These are phyloP conservation scores for Hecatera dysodea DNA, from an alignment of 2,888 invertebrate genomes.

Conservation along the genomic window DNA sequence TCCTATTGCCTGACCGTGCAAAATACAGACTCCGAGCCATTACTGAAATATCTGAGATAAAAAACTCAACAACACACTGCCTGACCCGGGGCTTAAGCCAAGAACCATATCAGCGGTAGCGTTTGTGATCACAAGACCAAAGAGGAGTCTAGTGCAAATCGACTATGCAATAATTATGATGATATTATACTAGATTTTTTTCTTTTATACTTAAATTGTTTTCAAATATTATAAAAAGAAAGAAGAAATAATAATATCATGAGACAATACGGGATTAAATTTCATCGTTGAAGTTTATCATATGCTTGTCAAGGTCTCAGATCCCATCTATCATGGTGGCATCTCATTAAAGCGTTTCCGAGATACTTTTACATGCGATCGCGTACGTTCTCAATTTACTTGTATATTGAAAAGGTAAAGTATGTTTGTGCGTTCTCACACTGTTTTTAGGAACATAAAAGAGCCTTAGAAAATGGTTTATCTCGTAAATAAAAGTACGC, in stretches of 20 bases:
- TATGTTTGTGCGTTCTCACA: background rate
- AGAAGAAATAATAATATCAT: slow-evolving; percentile 6
- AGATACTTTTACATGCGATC: slow-evolving; percentile 19
- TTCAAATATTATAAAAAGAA: too few relatives aligned
- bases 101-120: too few relatives aligned
- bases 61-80: too few relatives aligned
- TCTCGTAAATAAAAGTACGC: background rate
- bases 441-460: slow-evolving; percentile 12
- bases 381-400: slow-evolving; percentile 1
- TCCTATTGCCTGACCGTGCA: too few relatives aligned
- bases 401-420: slow-evolving; percentile 12
- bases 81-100: too few relatives aligned
- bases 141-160: too few relatives aligned
- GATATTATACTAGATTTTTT: too few relatives aligned
- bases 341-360: slow-evolving; percentile 48
- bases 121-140: too few relatives aligned
- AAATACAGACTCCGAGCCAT: too few relatives aligned
- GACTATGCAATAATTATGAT: too few relatives aligned
- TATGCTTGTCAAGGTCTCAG: slow-evolving; percentile 46
- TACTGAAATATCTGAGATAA: too few relatives aligned
- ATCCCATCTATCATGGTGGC: slow-evolving; percentile 52
- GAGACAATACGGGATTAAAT: background rate
- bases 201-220: too few relatives aligned
- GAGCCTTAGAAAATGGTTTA: slow-evolving; percentile 7
- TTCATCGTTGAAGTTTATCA: slow-evolving; percentile 36